A percentile compares a stretch with the other conserved stretches of the same genome.
These are phyloP conservation scores for Furcifer pardalis DNA, from an alignment of 2,797 vertebrate species.

Conservation along the genomic window DNA sequence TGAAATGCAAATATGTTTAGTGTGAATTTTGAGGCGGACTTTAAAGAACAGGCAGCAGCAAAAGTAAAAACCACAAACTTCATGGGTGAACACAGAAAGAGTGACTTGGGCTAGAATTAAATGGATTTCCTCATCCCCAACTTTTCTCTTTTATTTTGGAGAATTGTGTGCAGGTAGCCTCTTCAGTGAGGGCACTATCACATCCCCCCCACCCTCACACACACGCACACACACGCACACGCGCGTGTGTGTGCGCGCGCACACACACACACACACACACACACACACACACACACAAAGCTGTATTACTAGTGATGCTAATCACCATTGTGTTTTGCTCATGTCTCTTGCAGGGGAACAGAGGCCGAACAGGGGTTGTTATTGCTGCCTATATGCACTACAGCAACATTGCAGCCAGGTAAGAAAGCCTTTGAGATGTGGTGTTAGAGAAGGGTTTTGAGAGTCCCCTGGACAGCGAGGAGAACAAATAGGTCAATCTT, in stretches of 20 bases:
- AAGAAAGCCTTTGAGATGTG: constrained; percentile 62
- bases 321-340: constrained; percentile 37
- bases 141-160: neutral
- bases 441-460: no score
- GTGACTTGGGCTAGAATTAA: neutral
- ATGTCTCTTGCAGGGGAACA: constrained; percentile 85
- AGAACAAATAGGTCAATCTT: no score
- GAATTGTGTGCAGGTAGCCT: neutral
- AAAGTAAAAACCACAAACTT: neutral
- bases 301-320: fast-evolving
- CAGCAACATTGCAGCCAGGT: constrained; percentile 98
- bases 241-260: no score
- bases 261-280: no score
- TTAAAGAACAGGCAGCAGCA: no score
- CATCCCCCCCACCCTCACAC: no score
- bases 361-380: constrained; percentile 93
- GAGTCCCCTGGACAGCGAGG: no score
- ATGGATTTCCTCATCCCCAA: neutral
- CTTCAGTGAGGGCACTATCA: neutral
- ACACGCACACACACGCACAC: no score
- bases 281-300: no score
- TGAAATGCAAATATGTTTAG: neutral
- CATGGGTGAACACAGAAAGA: neutral
- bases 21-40: no score
- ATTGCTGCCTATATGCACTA: constrained; percentile 98